A percentile compares a stretch with the other conserved stretches of the same genome.
These are phyloP conservation scores for Camarhynchus parvulus DNA, from an alignment of 2,113 vertebrate species.

Conservation along the genomic window DNA sequence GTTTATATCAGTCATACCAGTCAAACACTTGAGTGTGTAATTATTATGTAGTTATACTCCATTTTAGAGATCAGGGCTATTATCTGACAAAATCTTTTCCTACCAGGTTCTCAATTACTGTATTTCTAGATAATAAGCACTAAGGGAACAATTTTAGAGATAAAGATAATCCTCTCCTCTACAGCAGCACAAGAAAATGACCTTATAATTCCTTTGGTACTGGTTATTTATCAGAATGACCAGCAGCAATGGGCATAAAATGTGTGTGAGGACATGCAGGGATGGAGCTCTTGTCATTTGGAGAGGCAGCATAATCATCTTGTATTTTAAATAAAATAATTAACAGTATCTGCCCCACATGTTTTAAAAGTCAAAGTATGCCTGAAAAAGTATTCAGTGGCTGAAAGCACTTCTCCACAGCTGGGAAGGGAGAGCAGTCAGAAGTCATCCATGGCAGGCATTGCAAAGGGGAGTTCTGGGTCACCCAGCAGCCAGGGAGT, in stretches of 20 bases:
- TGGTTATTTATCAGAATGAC: slow-evolving; percentile 19
- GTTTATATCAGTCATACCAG: not conserved
- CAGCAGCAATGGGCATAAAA: slow-evolving; percentile 23
- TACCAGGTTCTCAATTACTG: slow-evolving; percentile 58
- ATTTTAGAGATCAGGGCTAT: slow-evolving; percentile 40
- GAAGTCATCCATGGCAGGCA: not conserved
- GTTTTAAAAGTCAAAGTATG: not conserved
- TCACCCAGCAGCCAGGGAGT: not conserved
- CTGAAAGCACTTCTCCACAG: not conserved
- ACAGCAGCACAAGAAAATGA: slow-evolving; percentile 58
- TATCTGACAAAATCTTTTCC: slow-evolving; percentile 61
- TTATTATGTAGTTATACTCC: slow-evolving; percentile 43
- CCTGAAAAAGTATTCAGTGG: not conserved
- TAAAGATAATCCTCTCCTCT: slow-evolving; percentile 61
- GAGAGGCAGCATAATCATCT: not conserved
- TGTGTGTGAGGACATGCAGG: not conserved
- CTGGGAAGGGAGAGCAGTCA: not conserved
- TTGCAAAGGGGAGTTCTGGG: not conserved
- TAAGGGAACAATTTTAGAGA: slow-evolving; percentile 68
- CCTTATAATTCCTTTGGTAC: slow-evolving; percentile 30
- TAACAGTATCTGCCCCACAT: not conserved
- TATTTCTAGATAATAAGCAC: slow-evolving; percentile 68
- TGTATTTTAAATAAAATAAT: not conserved
- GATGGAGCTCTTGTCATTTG: not conserved
- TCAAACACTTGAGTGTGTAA: slow-evolving; percentile 21